Evolutionary conservation across 2,888 invertebrate genomes (phyloP).

Genomic region (Acrobasis consociella): DNA sequence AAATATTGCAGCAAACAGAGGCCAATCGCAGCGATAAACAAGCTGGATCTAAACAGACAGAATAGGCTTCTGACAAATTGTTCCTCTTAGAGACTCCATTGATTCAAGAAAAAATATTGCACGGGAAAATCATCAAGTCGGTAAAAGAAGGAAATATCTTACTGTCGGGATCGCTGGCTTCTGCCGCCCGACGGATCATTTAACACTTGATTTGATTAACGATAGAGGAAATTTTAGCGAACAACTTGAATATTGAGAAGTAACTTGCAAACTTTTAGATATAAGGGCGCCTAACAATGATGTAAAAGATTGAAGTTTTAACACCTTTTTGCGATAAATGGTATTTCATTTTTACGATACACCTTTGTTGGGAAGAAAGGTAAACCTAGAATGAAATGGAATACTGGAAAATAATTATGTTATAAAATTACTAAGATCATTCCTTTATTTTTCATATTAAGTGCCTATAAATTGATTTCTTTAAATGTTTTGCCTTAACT

Average conservation of each 20-base stretch:
- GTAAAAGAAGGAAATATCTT: conserved; percentile 54
- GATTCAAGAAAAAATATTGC: conserved; percentile 67
- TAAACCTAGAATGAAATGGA: too few species aligned
- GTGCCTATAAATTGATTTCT: too few species aligned
- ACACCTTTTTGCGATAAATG: not conserved
- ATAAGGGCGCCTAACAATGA: conserved; percentile 2
- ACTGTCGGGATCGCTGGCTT: conserved; percentile 49
- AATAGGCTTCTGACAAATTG: conserved; percentile 68
- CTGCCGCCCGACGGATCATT: conserved; percentile 57
- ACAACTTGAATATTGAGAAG: conserved; percentile 35
- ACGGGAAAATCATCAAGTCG: conserved; percentile 58
- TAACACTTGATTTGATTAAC: conserved; percentile 71
- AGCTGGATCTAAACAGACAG: conserved; percentile 55
- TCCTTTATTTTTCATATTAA: too few species aligned
- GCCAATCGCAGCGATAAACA: conserved; percentile 51
- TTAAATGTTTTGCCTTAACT: too few species aligned
- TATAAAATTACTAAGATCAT: too few species aligned
- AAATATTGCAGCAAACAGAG: conserved; percentile 31
- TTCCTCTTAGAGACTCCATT: conserved; percentile 66
- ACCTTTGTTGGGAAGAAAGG: too few species aligned
- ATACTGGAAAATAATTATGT: too few species aligned
- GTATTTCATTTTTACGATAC: too few species aligned
- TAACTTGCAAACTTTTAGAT: conserved; percentile 10
- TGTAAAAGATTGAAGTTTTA: not conserved
- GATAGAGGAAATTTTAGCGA: conserved; percentile 42